Base-by-base conservation (phyloP, 1,140 invertebrate species). In the Lethocerus indicus region DNA sequence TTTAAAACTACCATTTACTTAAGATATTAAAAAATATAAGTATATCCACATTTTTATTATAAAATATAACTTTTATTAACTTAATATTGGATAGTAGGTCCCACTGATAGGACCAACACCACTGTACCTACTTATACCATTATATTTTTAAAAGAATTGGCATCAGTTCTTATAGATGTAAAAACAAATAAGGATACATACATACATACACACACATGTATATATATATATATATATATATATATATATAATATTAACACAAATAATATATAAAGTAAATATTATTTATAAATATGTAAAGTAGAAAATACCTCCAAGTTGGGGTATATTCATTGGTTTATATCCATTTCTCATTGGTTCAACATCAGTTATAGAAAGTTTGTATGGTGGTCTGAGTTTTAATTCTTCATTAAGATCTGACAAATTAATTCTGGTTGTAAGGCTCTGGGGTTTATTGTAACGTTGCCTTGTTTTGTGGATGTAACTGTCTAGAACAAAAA, bases 361-460 rank as follows among this genome's bases (percentile, higher is more conserved):
- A 12, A 67, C 45, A 21, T 68, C 60, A n/a, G 56, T 49, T 12
- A 60, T 46, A 44, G 58, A 53, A 7, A 68, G 54, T 25, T 59
- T 48, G 39, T 61, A 58, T 32, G 67, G 66, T 37, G 66, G 66
- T 45, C 62, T 52, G 13, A 66, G 54, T 43, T 61, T 61, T 9
- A 67, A 54, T 56, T 67, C 65, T 36, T 57, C 53, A 51, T 61
- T 66, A 29, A 68, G 55, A 53, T 65, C 61, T 23, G 62, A 53
- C 16, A 68, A 54, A 56, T 68, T 66, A 7, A 67, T 44, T 54
- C 58, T 60, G 14, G 65, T 64, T 26, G 59, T 62, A 24, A 67
- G 51, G 14, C 59, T 60, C 40, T 65, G 60, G 5, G 64, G 63
- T 44, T 64, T 66, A 49, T 67, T 67, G 51, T 67, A 68, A 26